A percentile compares a stretch with the other conserved stretches of the same genome.
Conservation (phyloP, 2,113 vertebrate genomes). For the Oxyruncus cristatus region DNA sequence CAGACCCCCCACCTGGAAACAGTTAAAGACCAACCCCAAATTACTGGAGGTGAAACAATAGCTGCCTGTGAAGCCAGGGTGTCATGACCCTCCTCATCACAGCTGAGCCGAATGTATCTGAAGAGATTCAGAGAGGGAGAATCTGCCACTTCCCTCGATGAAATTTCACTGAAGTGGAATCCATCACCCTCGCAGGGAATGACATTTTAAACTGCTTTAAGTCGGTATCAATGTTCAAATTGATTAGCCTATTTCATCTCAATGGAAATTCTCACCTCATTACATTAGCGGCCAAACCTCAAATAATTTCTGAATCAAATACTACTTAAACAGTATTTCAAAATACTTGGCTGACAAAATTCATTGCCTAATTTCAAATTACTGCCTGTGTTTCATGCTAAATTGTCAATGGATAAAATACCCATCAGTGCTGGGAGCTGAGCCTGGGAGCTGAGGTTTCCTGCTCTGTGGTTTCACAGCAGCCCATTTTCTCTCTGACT, state of each 20-base stretch:
- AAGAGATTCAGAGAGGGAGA: not conserved
- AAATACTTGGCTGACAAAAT: conserved; percentile 33
- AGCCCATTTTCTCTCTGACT: not conserved
- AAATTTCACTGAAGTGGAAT: conserved; percentile 36
- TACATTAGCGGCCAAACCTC: conserved; percentile 39
- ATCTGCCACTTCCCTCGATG: not conserved
- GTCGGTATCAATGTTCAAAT: conserved; percentile 38
- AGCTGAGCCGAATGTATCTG: not conserved
- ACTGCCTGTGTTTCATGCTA: conserved; percentile 1
- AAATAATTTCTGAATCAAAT: conserved; percentile 48
- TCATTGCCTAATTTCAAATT: conserved; percentile 44
- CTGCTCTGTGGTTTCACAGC: not conserved
- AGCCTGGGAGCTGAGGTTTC: not conserved
- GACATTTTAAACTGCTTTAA: conserved; percentile 53
- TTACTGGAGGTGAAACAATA: not conserved
- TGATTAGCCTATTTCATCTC: conserved; percentile 53
- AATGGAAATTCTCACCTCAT: conserved; percentile 55
- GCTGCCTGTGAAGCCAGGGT: not conserved
- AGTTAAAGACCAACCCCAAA: not conserved
- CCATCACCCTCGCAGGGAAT: not conserved
- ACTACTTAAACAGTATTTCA: conserved; percentile 37
- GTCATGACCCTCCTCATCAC: not conserved
- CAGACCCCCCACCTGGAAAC: not conserved
- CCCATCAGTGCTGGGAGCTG: not conserved
- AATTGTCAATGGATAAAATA: not conserved